Conservation (phyloP, 2,797 vertebrate genomes). For the Coilia nasus region DNA sequence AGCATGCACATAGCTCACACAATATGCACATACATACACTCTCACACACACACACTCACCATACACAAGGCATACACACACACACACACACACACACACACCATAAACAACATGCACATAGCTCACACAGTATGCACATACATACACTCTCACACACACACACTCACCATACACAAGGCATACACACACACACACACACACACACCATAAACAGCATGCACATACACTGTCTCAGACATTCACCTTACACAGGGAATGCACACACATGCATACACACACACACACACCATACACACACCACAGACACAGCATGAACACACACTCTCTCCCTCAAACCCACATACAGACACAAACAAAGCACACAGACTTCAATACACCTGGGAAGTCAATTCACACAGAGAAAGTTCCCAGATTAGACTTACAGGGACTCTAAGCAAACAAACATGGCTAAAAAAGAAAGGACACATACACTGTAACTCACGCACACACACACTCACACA, state of each 20-base stretch:
- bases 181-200: background rate
- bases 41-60: too few species aligned
- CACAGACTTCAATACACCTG: background rate
- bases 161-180: too few species aligned
- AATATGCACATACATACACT: too few species aligned
- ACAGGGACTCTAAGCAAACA: background rate
- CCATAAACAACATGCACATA: background rate
- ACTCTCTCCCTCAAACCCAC: background rate
- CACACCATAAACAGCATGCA: too few species aligned
- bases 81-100: background rate
- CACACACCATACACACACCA: background rate
- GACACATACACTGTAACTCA: conserved; percentile 32
- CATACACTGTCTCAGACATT: too few species aligned
- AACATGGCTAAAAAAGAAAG: too few species aligned
- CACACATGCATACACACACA: background rate
- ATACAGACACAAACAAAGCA: background rate
- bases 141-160: background rate
- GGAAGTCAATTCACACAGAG: background rate
- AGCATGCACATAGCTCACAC: background rate
- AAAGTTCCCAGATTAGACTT: background rate
- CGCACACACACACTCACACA: conserved; percentile 35
- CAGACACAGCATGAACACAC: background rate
- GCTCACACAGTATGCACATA: too few species aligned
- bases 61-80: background rate
- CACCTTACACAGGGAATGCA: too few species aligned